Evolutionary conservation across 2,888 invertebrate species (phyloP).

Genomic region (Plagodis dolabraria): DNA sequence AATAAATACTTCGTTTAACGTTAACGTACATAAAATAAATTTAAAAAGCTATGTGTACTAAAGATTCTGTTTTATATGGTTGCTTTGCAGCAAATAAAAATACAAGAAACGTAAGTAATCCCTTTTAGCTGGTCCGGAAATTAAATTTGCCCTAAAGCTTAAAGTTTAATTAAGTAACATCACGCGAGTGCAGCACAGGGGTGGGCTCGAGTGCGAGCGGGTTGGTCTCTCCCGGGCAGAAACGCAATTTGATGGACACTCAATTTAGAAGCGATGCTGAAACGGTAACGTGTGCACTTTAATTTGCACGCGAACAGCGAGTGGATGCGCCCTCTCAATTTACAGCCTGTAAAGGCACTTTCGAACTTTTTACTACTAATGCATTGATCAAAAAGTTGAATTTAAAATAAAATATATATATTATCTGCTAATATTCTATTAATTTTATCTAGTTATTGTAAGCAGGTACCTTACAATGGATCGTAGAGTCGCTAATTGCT

Average conservation of each 20-base stretch:
- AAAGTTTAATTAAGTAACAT: conserved; percentile 76
- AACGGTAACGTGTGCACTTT: conserved; percentile 50
- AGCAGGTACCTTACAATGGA: too few relatives aligned
- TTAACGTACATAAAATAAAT: conserved; percentile 36
- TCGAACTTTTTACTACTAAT: conserved; percentile 4
- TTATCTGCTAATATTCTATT: background rate
- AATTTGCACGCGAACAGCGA: conserved; percentile 51
- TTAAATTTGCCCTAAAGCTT: conserved; percentile 77
- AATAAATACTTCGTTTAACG: background rate
- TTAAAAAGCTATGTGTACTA: conserved; percentile 38
- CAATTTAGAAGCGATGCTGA: conserved; percentile 57
- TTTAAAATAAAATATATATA: background rate
- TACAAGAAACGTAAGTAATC: conserved; percentile 59
- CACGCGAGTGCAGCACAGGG: conserved; percentile 63
- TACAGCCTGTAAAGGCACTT: conserved; percentile 15
- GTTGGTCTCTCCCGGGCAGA: conserved; percentile 38
- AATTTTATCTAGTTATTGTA: background rate
- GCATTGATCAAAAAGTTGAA: background rate
- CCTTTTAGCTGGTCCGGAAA: conserved; percentile 68
- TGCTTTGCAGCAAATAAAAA: conserved; percentile 56
- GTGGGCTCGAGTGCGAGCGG: conserved; percentile 34
- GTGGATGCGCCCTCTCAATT: conserved; percentile 24
- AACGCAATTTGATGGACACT: conserved; percentile 63
- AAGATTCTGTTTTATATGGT: conserved; percentile 41
- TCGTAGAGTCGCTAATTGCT: too few relatives aligned